These are phyloP conservation scores for Marisa cornuarietis DNA, from an alignment of 1,140 invertebrate genomes.

Conservation along the genomic window DNA sequence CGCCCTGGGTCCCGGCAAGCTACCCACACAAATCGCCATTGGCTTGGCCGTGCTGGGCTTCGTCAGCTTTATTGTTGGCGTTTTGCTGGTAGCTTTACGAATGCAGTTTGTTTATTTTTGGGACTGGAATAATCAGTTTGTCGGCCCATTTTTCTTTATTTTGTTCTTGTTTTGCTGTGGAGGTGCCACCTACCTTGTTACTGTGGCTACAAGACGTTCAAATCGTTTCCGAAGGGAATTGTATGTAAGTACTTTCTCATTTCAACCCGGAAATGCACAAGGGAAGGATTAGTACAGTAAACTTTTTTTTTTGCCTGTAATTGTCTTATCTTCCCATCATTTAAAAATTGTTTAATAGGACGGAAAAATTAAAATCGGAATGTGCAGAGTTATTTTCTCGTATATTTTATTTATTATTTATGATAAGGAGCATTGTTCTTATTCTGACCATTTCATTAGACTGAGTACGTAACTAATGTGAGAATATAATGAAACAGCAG, in stretches of 20 bases:
- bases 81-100: conserved; percentile 50
- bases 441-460: no score
- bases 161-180: conserved; percentile 48
- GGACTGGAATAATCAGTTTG: conserved; percentile 52
- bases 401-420: no score
- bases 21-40: conserved; percentile 37
- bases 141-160: conserved; percentile 57
- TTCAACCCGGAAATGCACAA: neutral
- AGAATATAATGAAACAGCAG: no score
- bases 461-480: no score
- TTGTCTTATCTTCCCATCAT: no score
- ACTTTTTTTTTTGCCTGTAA: neutral
- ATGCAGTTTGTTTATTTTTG: conserved; percentile 57
- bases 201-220: conserved; percentile 44
- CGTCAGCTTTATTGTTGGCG: conserved; percentile 42
- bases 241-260: conserved; percentile 39
- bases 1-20: conserved; percentile 46
- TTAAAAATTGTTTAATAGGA: no score
- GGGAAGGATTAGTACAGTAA: neutral
- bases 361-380: no score
- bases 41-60: conserved; percentile 37
- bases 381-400: no score
- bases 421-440: no score
- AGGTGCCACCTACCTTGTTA: conserved; percentile 43
- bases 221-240: conserved; percentile 54